Conservation (phyloP, 2,888 invertebrate genomes). For the Stramonita haemastoma region DNA sequence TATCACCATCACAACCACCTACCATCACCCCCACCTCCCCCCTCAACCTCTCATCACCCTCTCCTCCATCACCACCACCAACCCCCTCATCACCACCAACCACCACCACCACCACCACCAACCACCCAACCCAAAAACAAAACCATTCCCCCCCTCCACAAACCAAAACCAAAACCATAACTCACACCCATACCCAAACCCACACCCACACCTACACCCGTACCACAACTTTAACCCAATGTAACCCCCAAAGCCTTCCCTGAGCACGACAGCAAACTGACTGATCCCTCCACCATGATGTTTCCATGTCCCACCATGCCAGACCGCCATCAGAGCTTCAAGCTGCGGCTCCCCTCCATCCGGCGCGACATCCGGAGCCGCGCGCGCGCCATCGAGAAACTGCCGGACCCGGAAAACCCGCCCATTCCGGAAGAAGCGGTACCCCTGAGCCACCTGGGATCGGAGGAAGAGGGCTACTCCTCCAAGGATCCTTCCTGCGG, state of each 20-base stretch:
- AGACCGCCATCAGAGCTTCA: conserved; percentile 75
- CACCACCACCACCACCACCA: background rate
- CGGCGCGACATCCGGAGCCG: conserved; percentile 69
- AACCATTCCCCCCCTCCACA: background rate
- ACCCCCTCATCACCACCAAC: background rate
- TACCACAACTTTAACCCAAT: background rate
- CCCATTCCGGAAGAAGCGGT: conserved; percentile 64
- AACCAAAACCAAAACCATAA: background rate
- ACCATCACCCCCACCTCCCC: background rate
- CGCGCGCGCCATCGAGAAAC: conserved; percentile 52
- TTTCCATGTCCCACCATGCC: conserved; percentile 37
- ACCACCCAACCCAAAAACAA: background rate
- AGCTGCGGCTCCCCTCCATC: conserved; percentile 75
- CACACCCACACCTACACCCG: conserved; percentile 1
- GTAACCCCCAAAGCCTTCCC: background rate
- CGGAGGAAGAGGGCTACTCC: conserved; percentile 45
- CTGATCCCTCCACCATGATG: background rate
- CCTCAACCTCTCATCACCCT: background rate
- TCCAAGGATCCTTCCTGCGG: background rate
- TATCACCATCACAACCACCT: background rate
- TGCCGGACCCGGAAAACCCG: conserved; percentile 57
- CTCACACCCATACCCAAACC: conserved; percentile 4
- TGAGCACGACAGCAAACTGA: background rate
- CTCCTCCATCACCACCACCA: background rate
- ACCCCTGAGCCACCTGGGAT: conserved; percentile 64